Conservation (phyloP, 2,888 invertebrate species). For the Drosophila nigritarsus region DNA sequence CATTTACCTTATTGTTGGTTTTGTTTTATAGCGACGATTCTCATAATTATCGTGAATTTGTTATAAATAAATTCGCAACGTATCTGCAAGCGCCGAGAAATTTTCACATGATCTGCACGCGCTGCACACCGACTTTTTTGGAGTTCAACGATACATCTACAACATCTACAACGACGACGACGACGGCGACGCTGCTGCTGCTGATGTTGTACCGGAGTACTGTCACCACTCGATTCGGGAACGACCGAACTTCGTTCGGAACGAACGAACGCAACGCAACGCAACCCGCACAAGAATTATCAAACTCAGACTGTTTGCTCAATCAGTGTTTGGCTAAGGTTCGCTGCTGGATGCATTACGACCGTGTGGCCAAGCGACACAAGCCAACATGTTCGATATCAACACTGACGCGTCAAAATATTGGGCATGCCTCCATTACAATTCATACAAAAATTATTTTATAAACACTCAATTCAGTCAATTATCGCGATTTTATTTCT, state of each 20-base stretch:
- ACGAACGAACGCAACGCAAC: constrained; percentile 11
- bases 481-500: not conserved
- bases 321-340: not conserved
- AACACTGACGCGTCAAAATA: constrained; percentile 41
- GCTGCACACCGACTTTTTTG: constrained; percentile 76
- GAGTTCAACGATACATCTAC: constrained; percentile 64
- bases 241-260: constrained; percentile 1
- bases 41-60: constrained; percentile 58
- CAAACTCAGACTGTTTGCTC: constrained; percentile 14
- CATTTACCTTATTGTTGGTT: constrained; percentile 60
- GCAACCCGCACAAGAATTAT: constrained; percentile 9
- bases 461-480: not conserved
- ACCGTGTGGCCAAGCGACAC: not conserved
- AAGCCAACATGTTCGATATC: constrained; percentile 13
- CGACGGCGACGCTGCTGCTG: constrained; percentile 40
- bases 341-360: not conserved
- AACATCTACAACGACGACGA: constrained; percentile 53
- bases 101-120: constrained; percentile 77
- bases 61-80: constrained; percentile 78
- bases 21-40: constrained; percentile 50
- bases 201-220: constrained; percentile 35
- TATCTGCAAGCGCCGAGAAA: constrained; percentile 69
- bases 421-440: constrained; percentile 22
- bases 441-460: not conserved
- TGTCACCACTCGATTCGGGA: constrained; percentile 11